phyloP scores from a whole-genome alignment of 2,113 vertebrate species.

The Parus major region DNA sequence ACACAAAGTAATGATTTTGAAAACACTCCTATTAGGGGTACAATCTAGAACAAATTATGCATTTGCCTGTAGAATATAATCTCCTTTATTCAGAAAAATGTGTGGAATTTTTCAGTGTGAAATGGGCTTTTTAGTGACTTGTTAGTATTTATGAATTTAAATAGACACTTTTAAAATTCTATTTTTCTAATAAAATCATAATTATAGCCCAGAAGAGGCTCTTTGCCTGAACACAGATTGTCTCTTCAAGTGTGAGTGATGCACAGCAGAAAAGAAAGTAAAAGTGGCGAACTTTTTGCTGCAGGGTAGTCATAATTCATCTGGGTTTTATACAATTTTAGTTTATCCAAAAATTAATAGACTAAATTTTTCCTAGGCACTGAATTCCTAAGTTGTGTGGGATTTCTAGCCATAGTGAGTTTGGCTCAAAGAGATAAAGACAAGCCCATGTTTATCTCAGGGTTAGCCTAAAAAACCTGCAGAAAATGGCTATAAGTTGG shows the following conservation, averaged over 20 bases:
- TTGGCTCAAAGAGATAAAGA: neutral
- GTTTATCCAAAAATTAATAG: neutral
- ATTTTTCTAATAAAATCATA: neutral
- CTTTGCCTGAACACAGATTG: neutral
- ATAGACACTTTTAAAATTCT: neutral
- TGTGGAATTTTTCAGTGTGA: neutral
- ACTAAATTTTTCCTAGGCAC: neutral
- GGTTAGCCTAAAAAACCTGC: neutral
- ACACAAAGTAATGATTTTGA: neutral
- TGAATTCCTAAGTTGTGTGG: neutral
- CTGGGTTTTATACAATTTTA: neutral
- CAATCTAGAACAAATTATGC: neutral
- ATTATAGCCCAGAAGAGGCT: neutral
- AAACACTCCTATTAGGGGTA: neutral
- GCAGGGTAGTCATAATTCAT: neutral
- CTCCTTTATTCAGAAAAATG: neutral
- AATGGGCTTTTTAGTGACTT: neutral
- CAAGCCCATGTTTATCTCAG: neutral
- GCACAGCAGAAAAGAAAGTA: neutral
- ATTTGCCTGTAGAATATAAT: neutral
- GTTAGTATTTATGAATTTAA: constrained; percentile 1
- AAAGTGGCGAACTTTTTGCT: neutral
- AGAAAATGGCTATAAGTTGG: neutral
- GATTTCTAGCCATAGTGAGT: neutral
- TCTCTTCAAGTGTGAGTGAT: neutral